Evolutionary conservation across 1,140 invertebrate species (phyloP).

Genomic region (Anthonomus grandis): DNA sequence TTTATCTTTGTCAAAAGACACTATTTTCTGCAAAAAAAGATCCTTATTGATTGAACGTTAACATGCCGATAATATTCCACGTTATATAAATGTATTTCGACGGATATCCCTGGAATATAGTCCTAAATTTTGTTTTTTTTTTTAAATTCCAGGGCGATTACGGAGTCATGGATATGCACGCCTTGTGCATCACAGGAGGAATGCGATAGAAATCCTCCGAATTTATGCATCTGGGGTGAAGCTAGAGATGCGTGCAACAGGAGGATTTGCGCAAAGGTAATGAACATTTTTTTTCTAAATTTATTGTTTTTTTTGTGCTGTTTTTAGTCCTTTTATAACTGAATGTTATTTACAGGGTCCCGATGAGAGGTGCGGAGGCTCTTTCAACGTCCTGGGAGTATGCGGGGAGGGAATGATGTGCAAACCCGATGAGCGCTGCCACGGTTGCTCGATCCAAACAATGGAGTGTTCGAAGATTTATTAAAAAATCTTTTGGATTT

Average conservation of each 20-base stretch:
- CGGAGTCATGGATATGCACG: slow-evolving; percentile 17
- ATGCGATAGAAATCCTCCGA: slow-evolving; percentile 37
- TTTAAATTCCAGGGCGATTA: slow-evolving; percentile 19
- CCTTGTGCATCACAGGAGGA: slow-evolving; percentile 29
- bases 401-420: slow-evolving; percentile 57
- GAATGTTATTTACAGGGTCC: slow-evolving; percentile 49
- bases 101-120: no score
- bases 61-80: no score
- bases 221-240: slow-evolving; percentile 42
- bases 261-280: slow-evolving; percentile 44
- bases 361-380: slow-evolving; percentile 53
- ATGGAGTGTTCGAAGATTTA: slow-evolving; percentile 37
- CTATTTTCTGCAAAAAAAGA: no score
- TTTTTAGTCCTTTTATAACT: background rate
- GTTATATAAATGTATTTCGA: no score
- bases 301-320: background rate
- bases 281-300: no score
- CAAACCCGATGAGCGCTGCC: slow-evolving; percentile 49
- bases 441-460: slow-evolving; percentile 48
- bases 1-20: no score
- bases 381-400: slow-evolving; percentile 44
- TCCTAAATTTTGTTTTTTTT: slow-evolving; percentile 8
- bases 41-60: no score
- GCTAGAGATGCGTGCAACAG: slow-evolving; percentile 37
- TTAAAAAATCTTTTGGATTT: no score